phyloP scores from a whole-genome alignment of 2,797 vertebrate species.

The Epinephelus coioides region DNA sequence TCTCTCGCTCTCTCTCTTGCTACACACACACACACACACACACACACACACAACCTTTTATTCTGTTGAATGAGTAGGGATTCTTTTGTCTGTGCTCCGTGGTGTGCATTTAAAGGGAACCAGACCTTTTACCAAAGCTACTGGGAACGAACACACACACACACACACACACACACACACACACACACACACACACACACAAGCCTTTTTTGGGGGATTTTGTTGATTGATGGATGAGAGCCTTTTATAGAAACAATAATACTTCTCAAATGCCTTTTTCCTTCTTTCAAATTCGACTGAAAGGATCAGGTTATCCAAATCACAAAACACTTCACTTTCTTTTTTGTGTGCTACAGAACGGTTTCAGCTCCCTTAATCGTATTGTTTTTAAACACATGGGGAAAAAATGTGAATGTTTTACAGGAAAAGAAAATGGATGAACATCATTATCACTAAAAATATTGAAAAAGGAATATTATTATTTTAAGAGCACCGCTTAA shows the following conservation, averaged over 20 bases:
- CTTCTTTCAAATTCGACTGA: not conserved
- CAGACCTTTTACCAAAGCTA: slow-evolving; percentile 67
- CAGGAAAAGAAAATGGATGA: too few species aligned
- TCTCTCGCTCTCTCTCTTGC: slow-evolving; percentile 24
- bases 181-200: slow-evolving; percentile 5
- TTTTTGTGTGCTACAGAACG: not conserved
- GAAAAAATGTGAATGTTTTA: too few species aligned
- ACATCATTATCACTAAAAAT: too few species aligned
- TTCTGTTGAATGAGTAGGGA: slow-evolving; percentile 77
- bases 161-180: not conserved
- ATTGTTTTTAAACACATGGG: too few species aligned
- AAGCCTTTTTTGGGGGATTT: slow-evolving; percentile 2
- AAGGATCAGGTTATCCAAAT: not conserved
- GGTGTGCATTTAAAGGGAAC: slow-evolving; percentile 84
- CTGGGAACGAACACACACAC: slow-evolving; percentile 15
- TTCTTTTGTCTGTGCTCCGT: slow-evolving; percentile 81
- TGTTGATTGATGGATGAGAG: not conserved
- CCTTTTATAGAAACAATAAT: slow-evolving; percentile 15
- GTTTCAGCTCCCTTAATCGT: not conserved
- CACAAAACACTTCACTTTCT: not conserved
- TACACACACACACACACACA: not conserved
- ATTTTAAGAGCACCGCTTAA: too few species aligned
- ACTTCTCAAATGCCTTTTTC: not conserved
- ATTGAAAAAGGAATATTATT: too few species aligned
- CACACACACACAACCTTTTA: slow-evolving; percentile 76